These are phyloP conservation scores for Antrozous pallidus DNA, from an alignment of 2,797 vertebrate genomes.

Conservation along the genomic window DNA sequence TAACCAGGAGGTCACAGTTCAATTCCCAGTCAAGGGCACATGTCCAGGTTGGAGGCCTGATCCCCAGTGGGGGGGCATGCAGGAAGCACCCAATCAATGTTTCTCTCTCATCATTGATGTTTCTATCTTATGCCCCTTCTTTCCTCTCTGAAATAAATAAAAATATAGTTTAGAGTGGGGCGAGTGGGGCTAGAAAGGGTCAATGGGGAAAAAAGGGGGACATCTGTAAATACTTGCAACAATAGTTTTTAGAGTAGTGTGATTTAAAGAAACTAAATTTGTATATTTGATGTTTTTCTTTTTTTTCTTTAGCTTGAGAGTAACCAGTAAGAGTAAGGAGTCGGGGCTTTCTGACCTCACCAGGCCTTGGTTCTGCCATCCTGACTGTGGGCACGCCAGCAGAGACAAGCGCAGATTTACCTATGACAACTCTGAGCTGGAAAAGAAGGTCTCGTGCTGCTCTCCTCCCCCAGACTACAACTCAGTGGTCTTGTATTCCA, in stretches of 20 bases:
- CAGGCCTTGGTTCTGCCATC: slow-evolving; percentile 77
- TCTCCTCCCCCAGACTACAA: slow-evolving; percentile 88
- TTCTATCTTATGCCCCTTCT: neutral
- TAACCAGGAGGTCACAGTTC: no score
- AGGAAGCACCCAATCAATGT: no score
- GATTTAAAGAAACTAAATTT: neutral
- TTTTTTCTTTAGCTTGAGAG: slow-evolving; percentile 82
- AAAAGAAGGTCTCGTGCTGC: slow-evolving; percentile 68
- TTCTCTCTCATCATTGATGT: neutral
- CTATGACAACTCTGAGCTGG: slow-evolving; percentile 75
- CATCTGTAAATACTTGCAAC: no score
- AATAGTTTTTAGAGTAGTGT: neutral
- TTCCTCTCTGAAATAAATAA: neutral
- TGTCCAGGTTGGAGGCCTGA: no score
- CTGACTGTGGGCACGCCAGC: slow-evolving; percentile 79
- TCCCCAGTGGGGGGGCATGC: no score
- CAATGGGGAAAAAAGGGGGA: neutral
- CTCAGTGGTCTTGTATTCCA: slow-evolving; percentile 82
- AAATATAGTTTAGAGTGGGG: no score
- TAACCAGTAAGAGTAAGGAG: slow-evolving; percentile 83
- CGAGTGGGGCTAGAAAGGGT: no score
- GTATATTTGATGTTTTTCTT: neutral
- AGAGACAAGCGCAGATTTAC: slow-evolving; percentile 72
- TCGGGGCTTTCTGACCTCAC: slow-evolving; percentile 71
- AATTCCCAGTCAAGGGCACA: no score